These are phyloP conservation scores for Tetrax tetrax DNA, from an alignment of 2,113 vertebrate species.

Conservation along the genomic window DNA sequence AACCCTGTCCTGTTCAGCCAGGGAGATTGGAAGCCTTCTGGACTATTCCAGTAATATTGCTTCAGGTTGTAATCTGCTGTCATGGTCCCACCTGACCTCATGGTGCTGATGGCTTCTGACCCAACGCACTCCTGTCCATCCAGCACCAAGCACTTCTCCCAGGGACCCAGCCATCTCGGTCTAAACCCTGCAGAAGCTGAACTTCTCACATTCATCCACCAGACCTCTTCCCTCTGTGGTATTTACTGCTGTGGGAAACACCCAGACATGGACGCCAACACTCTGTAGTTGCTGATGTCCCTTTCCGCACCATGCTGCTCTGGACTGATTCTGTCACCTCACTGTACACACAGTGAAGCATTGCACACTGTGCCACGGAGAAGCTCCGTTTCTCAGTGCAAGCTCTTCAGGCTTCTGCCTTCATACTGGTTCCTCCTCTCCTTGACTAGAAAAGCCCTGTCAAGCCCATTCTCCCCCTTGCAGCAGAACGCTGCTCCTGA, in stretches of 20 bases:
- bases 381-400: not conserved
- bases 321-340: not conserved
- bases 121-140: not conserved
- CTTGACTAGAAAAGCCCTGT: not conserved
- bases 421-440: not conserved
- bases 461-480: not conserved
- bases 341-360: not conserved
- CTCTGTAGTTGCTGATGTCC: not conserved
- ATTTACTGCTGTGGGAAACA: not conserved
- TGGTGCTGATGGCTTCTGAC: not conserved
- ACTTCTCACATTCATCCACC: not conserved
- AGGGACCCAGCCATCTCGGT: not conserved
- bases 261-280: no score
- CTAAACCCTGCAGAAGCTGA: not conserved
- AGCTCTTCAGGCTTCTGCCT: not conserved
- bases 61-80: not conserved
- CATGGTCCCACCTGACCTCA: not conserved
- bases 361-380: not conserved
- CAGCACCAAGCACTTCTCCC: not conserved
- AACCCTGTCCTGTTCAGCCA: not conserved
- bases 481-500: not conserved
- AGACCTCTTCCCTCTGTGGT: not conserved
- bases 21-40: not conserved
- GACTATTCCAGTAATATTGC: not conserved
- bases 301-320: not conserved